Percentiles rank a stretch among this genome's conserved stretches.
These are phyloP conservation scores for Pantherophis vulpinus DNA, from an alignment of 2,797 vertebrate genomes.

Conservation along the genomic window DNA sequence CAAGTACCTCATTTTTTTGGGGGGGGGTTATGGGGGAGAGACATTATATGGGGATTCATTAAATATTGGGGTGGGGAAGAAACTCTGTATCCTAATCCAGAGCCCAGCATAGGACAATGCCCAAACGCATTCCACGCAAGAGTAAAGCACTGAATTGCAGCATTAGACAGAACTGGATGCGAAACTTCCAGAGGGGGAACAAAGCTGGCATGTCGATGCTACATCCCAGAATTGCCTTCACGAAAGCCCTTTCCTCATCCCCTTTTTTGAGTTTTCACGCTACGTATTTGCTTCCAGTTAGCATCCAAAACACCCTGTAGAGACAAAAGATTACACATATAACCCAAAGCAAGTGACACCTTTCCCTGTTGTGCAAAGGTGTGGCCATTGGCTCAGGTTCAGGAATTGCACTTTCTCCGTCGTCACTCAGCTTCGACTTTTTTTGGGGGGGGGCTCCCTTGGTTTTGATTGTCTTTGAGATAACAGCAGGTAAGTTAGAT, in stretches of 20 bases:
- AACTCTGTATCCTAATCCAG: conserved; percentile 46
- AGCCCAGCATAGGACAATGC: conserved; percentile 45
- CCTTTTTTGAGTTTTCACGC: neutral
- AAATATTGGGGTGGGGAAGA: neutral
- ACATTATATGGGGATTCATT: conserved; percentile 12
- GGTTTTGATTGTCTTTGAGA: conserved; percentile 41
- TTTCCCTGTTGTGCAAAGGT: neutral
- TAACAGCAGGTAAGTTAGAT: conserved; percentile 37
- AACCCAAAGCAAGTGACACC: neutral
- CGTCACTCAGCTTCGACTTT: neutral
- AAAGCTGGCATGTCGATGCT: conserved; percentile 23
- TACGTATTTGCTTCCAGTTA: neutral
- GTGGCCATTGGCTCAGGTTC: neutral
- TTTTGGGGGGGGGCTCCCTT: conserved; percentile 28
- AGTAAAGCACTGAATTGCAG: conserved; percentile 50
- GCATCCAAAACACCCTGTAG: neutral
- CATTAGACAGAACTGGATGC: conserved; percentile 40
- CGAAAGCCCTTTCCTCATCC: neutral
- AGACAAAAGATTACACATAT: neutral
- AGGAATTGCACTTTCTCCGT: conserved; percentile 19
- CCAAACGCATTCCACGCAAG: conserved; percentile 59
- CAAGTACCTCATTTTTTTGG: conserved; percentile 29
- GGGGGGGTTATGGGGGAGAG: neutral
- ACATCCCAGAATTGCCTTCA: conserved; percentile 34
- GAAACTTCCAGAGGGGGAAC: conserved; percentile 25